Evolutionary conservation across 2,797 vertebrate species (phyloP).

Genomic region (Ctenosaura bakeri): DNA sequence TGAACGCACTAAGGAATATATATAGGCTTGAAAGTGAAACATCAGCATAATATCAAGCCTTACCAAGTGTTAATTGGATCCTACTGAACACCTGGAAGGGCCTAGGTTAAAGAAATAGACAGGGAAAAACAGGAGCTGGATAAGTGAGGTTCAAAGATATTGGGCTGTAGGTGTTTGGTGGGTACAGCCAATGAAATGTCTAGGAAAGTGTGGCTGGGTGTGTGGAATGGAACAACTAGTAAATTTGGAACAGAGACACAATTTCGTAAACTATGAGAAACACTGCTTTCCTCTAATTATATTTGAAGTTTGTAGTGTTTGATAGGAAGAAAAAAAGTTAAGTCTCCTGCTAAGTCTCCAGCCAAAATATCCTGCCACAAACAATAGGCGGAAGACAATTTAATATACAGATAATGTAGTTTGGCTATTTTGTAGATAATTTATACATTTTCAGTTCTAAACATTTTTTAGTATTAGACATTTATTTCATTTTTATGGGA

Average conservation of each 20-base stretch:
- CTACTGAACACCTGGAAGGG: neutral
- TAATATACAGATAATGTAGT: neutral
- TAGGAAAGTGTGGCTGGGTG: neutral
- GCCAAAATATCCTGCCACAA: neutral
- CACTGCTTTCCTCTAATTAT: neutral
- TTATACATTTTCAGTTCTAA: neutral
- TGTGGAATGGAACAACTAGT: neutral
- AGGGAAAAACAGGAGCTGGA: neutral
- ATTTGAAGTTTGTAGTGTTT: neutral
- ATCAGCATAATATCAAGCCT: neutral
- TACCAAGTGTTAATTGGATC: neutral
- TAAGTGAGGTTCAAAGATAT: neutral
- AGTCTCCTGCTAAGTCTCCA: neutral
- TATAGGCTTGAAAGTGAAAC: neutral
- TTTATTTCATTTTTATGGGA: conserved; percentile 13
- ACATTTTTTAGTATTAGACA: neutral
- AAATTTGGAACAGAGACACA: neutral
- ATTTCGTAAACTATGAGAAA: neutral
- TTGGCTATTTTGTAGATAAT: neutral
- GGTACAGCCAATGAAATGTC: neutral
- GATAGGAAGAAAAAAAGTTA: neutral
- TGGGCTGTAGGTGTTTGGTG: neutral
- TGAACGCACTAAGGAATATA: neutral
- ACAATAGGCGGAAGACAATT: neutral
- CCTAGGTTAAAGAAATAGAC: neutral